These are phyloP conservation scores for Xenopus tropicalis DNA, from an alignment of 2,113 vertebrate species.

Conservation along the genomic window DNA sequence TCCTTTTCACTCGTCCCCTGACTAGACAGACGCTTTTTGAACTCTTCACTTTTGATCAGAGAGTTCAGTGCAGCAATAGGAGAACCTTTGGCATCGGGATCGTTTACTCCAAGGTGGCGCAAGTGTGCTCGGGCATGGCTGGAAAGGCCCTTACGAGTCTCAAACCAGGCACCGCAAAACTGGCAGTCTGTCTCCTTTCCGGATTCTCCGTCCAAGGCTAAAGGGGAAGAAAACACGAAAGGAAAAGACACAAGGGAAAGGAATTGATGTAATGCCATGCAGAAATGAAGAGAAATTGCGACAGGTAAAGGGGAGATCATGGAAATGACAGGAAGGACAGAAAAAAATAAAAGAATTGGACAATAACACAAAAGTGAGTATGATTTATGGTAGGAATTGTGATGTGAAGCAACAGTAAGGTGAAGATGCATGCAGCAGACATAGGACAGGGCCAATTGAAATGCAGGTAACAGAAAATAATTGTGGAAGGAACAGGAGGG, in stretches of 20 bases:
- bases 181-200: slow-evolving; percentile 86
- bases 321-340: slow-evolving; percentile 4
- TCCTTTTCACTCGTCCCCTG: slow-evolving; percentile 57
- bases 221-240: slow-evolving; percentile 48
- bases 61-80: slow-evolving; percentile 85
- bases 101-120: slow-evolving; percentile 87
- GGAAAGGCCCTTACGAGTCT: slow-evolving; percentile 88
- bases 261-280: slow-evolving; percentile 23
- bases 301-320: not conserved
- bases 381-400: not conserved
- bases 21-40: slow-evolving; percentile 67
- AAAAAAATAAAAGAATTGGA: not conserved
- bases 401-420: too few relatives aligned
- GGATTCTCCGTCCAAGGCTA: slow-evolving; percentile 83
- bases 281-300: slow-evolving; percentile 1
- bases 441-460: too few relatives aligned
- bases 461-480: not conserved
- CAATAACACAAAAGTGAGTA: not conserved
- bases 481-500: not conserved
- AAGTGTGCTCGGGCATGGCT: slow-evolving; percentile 89
- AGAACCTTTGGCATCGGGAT: slow-evolving; percentile 87
- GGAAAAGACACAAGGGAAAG: slow-evolving; percentile 47
- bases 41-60: slow-evolving; percentile 82
- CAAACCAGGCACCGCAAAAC: slow-evolving; percentile 91
- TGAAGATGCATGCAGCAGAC: too few relatives aligned